Evolutionary conservation across 2,888 invertebrate species (phyloP).

Genomic region (Limenitis camilla): DNA sequence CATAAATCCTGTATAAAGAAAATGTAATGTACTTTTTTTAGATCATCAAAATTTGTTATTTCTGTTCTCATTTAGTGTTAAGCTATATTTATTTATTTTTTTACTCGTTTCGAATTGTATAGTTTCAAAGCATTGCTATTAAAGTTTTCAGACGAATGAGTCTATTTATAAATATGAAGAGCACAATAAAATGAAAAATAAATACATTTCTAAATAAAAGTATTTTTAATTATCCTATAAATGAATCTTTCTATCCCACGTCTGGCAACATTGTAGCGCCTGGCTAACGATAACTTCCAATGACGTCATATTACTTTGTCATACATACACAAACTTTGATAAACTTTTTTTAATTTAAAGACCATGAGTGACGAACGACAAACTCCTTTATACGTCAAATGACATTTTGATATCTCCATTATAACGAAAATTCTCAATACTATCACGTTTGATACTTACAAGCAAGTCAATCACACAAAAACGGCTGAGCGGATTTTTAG

Average conservation of each 20-base stretch:
- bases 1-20: neutral
- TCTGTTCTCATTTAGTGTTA: constrained; percentile 37
- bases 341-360: too few relatives aligned
- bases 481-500: too few relatives aligned
- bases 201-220: constrained; percentile 65
- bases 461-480: too few relatives aligned
- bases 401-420: too few relatives aligned
- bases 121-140: constrained; percentile 51
- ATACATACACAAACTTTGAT: too few relatives aligned
- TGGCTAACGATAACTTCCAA: too few relatives aligned
- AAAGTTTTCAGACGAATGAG: constrained; percentile 45
- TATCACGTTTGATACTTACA: too few relatives aligned
- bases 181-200: constrained; percentile 73
- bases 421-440: too few relatives aligned
- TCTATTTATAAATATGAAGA: constrained; percentile 65
- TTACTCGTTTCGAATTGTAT: constrained; percentile 52
- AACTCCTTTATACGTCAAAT: too few relatives aligned
- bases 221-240: constrained; percentile 8
- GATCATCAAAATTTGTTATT: constrained; percentile 38
- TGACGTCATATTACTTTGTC: too few relatives aligned
- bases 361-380: too few relatives aligned
- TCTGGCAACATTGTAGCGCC: too few relatives aligned
- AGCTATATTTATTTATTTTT: constrained; percentile 60
- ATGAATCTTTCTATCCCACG: neutral
- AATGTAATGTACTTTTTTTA: constrained; percentile 20